phyloP scores from a whole-genome alignment of 2,797 vertebrate species.

The Sebastes paucispinis region DNA sequence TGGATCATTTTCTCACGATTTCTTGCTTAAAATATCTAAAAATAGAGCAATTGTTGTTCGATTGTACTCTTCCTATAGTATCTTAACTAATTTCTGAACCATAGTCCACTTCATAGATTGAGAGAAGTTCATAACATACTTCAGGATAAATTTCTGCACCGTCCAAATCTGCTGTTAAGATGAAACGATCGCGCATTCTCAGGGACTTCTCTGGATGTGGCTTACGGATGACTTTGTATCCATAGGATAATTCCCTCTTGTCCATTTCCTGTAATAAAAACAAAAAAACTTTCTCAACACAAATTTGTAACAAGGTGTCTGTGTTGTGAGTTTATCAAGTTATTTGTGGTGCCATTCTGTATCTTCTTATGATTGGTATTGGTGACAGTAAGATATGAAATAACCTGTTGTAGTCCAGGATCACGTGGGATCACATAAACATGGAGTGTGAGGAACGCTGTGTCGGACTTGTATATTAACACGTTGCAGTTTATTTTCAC shows the following conservation, averaged over 20 bases:
- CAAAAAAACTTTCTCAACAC: background rate
- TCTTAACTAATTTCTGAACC: no score
- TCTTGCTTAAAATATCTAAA: background rate
- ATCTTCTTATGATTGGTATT: background rate
- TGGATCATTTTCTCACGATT: background rate
- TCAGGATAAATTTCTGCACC: background rate
- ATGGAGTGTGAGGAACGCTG: slow-evolving; percentile 11
- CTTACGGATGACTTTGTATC: background rate
- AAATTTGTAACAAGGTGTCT: background rate
- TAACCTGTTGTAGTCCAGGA: no score
- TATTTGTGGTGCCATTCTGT: background rate
- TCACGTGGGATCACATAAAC: background rate
- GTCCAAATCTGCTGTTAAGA: background rate
- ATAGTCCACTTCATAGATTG: background rate
- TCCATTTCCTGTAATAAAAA: background rate
- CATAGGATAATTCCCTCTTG: background rate
- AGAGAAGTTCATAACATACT: background rate
- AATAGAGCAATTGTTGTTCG: no score
- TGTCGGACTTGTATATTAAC: slow-evolving; percentile 7
- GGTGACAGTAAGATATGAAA: background rate
- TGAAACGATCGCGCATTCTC: background rate
- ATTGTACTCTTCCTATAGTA: no score
- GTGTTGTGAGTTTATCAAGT: background rate
- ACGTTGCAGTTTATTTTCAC: background rate
- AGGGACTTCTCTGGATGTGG: background rate